Conservation (phyloP, 1,140 invertebrate species). For the Chrysomallon squamiferum region DNA sequence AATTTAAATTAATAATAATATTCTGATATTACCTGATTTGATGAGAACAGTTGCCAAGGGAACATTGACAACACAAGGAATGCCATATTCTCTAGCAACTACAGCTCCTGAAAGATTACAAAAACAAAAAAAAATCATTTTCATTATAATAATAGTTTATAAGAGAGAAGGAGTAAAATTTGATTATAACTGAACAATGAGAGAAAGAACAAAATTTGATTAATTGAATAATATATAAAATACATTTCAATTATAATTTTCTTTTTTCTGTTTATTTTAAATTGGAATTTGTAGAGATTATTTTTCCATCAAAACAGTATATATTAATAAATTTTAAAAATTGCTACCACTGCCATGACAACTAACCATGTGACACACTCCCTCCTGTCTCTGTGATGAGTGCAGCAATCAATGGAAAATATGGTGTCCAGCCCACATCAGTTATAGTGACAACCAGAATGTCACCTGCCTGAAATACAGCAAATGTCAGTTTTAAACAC, state of each 20-base stretch:
- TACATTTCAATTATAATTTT: no score
- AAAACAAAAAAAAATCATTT: no score
- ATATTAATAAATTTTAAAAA: no score
- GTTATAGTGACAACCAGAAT: slow-evolving; percentile 81
- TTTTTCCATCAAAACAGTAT: no score
- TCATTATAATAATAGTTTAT: no score
- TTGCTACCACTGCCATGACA: not conserved
- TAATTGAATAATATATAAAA: no score
- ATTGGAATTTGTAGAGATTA: no score
- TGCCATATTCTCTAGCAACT: slow-evolving; percentile 85
- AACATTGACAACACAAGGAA: slow-evolving; percentile 82
- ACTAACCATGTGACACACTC: slow-evolving; percentile 80
- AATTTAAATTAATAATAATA: no score
- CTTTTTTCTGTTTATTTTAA: no score
- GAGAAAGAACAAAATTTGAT: no score
- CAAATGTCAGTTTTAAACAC: no score
- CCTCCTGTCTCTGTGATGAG: slow-evolving; percentile 86
- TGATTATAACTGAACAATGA: not conserved
- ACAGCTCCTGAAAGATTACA: slow-evolving; percentile 73
- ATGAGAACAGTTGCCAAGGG: slow-evolving; percentile 73
- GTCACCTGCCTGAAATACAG: slow-evolving; percentile 69
- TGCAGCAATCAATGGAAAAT: slow-evolving; percentile 81
- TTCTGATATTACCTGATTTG: slow-evolving; percentile 68
- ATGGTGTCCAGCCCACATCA: slow-evolving; percentile 87
- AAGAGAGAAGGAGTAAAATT: no score